Percentiles rank a stretch among this genome's conserved stretches.
Conservation (phyloP, 2,888 invertebrate species). For the Teleogryllus oceanicus region DNA sequence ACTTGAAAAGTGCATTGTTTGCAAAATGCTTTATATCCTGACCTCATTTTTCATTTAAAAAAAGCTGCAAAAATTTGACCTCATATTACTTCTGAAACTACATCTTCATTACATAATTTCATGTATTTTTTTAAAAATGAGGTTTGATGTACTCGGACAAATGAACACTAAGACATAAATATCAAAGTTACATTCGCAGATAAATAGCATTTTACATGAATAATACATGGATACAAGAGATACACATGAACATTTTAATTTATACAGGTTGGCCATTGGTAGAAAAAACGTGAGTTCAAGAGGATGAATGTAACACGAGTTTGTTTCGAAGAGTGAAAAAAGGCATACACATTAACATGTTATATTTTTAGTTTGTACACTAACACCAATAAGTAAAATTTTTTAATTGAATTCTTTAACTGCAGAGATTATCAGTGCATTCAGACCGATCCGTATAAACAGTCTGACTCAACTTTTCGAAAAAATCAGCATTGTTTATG, state of each 20-base stretch:
- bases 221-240: background rate
- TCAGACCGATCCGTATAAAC: background rate
- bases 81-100: too few species aligned
- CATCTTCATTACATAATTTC: too few species aligned
- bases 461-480: conserved; percentile 3
- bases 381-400: conserved; percentile 18
- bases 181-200: background rate
- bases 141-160: too few species aligned
- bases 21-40: background rate
- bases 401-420: background rate
- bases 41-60: background rate
- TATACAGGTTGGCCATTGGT: background rate
- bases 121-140: too few species aligned
- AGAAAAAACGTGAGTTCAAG: background rate
- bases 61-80: background rate
- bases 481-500: background rate
- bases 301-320: background rate
- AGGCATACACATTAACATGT: conserved; percentile 2
- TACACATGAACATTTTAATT: background rate
- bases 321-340: background rate
- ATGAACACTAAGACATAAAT: too few species aligned
- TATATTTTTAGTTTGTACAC: background rate
- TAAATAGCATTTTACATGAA: background rate
- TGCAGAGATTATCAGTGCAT: conserved; percentile 18
- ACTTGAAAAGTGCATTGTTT: background rate